Conservation (phyloP, 2,888 invertebrate species). For the Carabus problematicus region DNA sequence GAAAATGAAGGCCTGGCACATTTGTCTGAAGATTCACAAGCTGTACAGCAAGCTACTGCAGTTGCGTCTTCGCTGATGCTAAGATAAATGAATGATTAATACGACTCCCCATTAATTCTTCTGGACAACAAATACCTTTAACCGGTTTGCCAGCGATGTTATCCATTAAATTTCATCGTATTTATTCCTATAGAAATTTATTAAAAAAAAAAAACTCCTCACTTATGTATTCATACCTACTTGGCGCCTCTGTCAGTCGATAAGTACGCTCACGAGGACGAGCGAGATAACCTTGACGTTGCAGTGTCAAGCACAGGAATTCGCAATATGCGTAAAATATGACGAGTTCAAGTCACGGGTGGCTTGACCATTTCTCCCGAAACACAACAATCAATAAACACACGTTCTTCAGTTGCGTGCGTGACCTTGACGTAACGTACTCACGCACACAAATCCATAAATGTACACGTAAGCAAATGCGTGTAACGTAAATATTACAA, state of each 20-base stretch:
- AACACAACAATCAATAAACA: too few relatives aligned
- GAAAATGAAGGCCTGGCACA: background rate
- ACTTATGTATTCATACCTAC: too few relatives aligned
- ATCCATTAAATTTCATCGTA: slow-evolving; percentile 15
- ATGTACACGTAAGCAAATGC: background rate
- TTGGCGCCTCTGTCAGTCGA: too few relatives aligned
- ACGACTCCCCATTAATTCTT: slow-evolving; percentile 2
- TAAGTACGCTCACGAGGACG: too few relatives aligned
- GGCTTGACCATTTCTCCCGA: too few relatives aligned
- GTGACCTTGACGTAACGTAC: slow-evolving; percentile 16
- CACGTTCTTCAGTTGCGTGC: background rate
- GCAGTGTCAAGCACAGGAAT: too few relatives aligned
- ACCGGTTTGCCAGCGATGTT: slow-evolving; percentile 28
- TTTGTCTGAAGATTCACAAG: background rate
- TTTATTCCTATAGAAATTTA: background rate
- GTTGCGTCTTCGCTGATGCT: background rate
- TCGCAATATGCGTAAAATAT: too few relatives aligned
- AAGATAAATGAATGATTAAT: background rate
- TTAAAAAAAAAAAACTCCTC: too few relatives aligned
- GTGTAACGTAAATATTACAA: slow-evolving; percentile 22
- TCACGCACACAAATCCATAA: too few relatives aligned
- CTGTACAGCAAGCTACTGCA: background rate
- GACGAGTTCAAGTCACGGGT: too few relatives aligned
- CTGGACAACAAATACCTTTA: slow-evolving; percentile 1
- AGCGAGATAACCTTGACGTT: too few relatives aligned